These are phyloP conservation scores for Poeciliopsis turrubarensis DNA, from an alignment of 2,113 vertebrate species.

Conservation along the genomic window DNA sequence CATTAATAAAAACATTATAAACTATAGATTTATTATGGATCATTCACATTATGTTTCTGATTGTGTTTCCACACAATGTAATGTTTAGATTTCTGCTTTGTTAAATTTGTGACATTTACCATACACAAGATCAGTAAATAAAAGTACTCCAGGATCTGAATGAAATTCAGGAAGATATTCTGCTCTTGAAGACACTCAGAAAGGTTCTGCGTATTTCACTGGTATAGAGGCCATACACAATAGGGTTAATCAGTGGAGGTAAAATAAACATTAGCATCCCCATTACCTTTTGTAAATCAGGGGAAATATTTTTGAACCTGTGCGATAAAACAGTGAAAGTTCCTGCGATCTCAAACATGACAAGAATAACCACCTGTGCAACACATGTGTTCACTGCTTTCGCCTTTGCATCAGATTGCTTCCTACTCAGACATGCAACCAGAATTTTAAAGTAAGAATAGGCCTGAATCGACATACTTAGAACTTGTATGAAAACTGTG, in stretches of 20 bases:
- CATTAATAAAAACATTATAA: too few species aligned
- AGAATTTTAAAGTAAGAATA: conserved; percentile 79
- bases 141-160: not conserved
- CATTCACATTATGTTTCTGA: not conserved
- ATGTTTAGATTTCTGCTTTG: not conserved
- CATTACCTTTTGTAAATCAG: conserved; percentile 76
- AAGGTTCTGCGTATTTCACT: conserved; percentile 69
- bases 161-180: conserved; percentile 16
- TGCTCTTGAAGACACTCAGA: conserved; percentile 48
- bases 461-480: conserved; percentile 67
- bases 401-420: conserved; percentile 58
- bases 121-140: not conserved
- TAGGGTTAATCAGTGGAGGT: conserved; percentile 77
- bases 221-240: conserved; percentile 77
- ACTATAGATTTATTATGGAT: too few species aligned
- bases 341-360: conserved; percentile 72
- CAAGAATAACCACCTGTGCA: conserved; percentile 71
- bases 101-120: not conserved
- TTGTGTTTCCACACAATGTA: not conserved
- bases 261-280: conserved; percentile 78
- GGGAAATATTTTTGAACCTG: conserved; percentile 67
- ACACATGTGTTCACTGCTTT: conserved; percentile 78
- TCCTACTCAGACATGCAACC: conserved; percentile 60
- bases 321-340: conserved; percentile 78
- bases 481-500: conserved; percentile 67